Percentiles rank a stretch among this genome's conserved stretches.
phyloP scores from a whole-genome alignment of 2,797 vertebrate species.

The Setipinna tenuifilis region DNA sequence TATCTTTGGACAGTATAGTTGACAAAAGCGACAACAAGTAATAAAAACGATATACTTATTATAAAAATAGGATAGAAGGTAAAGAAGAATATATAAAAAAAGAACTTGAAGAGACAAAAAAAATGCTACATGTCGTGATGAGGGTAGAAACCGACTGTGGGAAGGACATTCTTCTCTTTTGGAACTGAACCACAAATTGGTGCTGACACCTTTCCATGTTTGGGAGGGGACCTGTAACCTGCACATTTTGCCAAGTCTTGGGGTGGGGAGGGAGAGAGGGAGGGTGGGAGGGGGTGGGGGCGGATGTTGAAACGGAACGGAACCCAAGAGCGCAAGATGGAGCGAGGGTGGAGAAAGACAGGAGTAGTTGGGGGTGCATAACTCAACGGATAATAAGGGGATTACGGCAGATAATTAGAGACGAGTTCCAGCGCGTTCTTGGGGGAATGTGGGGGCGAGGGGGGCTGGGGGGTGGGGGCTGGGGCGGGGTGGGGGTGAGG shows the following conservation, averaged over 20 bases:
- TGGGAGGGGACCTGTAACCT: too few relatives aligned
- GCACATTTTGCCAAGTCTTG: too few relatives aligned
- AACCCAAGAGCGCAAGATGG: constrained; percentile 26
- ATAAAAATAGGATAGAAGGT: too few relatives aligned
- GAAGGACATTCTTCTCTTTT: too few relatives aligned
- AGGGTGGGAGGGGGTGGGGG: too few relatives aligned
- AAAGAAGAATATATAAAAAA: not conserved
- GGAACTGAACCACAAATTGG: too few relatives aligned
- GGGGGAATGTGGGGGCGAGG: not conserved
- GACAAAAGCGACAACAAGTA: not conserved
- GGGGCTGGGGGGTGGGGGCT: constrained; percentile 16
- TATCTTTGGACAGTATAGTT: not conserved
- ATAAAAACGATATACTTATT: not conserved
- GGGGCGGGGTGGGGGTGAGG: constrained; percentile 10
- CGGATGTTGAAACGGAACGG: not conserved
- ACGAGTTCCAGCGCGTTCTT: constrained; percentile 42
- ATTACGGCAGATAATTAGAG: constrained; percentile 60
- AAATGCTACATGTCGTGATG: not conserved
- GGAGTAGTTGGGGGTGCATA: constrained; percentile 38
- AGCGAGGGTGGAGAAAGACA: not conserved
- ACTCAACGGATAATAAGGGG: constrained; percentile 60
- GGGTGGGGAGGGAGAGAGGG: too few relatives aligned
- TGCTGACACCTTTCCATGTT: too few relatives aligned
- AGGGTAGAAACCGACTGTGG: not conserved
- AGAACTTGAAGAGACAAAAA: not conserved